Evolutionary conservation across 2,797 vertebrate genomes (phyloP), one percentile per base, ranked within the genome.

Genomic region (Gymnothorax javanicus): DNA sequence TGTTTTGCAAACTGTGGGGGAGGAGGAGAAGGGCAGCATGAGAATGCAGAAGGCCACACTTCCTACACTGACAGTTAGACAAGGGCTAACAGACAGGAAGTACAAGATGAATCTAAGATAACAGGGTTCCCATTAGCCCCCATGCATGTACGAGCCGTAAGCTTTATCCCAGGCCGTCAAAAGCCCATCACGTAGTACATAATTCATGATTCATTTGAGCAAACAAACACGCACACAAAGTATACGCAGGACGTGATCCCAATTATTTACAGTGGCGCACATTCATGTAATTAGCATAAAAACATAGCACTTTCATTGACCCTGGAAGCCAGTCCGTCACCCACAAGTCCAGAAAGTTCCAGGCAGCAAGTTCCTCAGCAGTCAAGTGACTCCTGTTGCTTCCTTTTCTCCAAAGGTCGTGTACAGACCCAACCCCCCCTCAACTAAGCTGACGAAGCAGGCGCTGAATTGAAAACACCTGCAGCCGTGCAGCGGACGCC

Each of bases 1-100:
- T 85, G 99, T 99, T 96, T 99, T 99, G 94, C 99, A 99, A 95
- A 99, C 99, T 99, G 91, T 95, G 90, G 88, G 90, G 84, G 89
- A 1, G 88, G 92, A 86, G 62, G 92, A 91, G 75, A 73, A 89
- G 58, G 33, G 43, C 2, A 9, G 54, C 84, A 25, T 52, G 56
- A 85, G n/a, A 84, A 69, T 87, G 81, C 89, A 27, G 6, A 33
- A 75, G 25, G 17, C 84, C 25, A 3, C 67, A 82, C 6, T 25
- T 84, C 25, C n/a, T 60, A 12, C 84, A 79, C 27, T 23, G 27
- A 57, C 27, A 33, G 69, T 59, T 17, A 23, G 23, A 81, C 77
- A 81, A 54, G 77, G 50, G 20, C 77, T 81, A 5, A 23, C 50
- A 56, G 77, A 56, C 7, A 54, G 6, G 52, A 52, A 81, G 52